phyloP scores from a whole-genome alignment of 1,140 invertebrate species.

The Centruroides vittatus region DNA sequence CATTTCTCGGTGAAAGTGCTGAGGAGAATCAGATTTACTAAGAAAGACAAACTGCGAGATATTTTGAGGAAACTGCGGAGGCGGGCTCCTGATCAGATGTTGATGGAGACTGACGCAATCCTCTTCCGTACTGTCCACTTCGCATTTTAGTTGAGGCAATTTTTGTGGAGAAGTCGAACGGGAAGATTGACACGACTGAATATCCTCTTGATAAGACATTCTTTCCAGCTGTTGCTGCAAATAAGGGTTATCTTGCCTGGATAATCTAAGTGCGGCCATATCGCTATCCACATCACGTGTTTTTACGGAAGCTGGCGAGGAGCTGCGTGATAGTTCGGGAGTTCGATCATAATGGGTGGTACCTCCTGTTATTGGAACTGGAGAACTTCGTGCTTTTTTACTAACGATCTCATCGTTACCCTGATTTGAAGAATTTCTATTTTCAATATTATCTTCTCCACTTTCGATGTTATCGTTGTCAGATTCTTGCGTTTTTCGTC shows the following conservation, averaged over 20 bases:
- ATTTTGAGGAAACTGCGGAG: conserved; percentile 35
- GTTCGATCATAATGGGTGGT: background rate
- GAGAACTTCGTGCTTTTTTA: background rate
- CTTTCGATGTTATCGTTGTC: background rate
- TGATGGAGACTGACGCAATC: conserved; percentile 48
- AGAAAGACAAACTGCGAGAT: conserved; percentile 18
- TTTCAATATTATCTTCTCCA: background rate
- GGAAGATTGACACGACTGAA: conserved; percentile 5
- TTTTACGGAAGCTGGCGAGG: conserved; percentile 22
- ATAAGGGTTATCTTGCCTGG: conserved; percentile 67
- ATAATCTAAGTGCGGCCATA: conserved; percentile 60
- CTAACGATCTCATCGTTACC: background rate
- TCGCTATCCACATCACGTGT: conserved; percentile 63
- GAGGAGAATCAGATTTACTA: conserved; percentile 10
- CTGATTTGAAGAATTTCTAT: background rate
- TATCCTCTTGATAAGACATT: conserved; percentile 8
- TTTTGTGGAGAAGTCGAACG: conserved; percentile 3
- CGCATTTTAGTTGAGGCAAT: conserved; percentile 4
- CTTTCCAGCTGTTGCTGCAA: conserved; percentile 36
- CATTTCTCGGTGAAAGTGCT: background rate
- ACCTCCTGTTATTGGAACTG: background rate
- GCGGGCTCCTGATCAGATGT: conserved; percentile 63
- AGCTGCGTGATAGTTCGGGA: background rate
- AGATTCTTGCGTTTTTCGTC: background rate
- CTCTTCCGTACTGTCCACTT: background rate